Evolutionary conservation across 2,113 vertebrate genomes (phyloP).

Genomic region (Corvus moneduloides): DNA sequence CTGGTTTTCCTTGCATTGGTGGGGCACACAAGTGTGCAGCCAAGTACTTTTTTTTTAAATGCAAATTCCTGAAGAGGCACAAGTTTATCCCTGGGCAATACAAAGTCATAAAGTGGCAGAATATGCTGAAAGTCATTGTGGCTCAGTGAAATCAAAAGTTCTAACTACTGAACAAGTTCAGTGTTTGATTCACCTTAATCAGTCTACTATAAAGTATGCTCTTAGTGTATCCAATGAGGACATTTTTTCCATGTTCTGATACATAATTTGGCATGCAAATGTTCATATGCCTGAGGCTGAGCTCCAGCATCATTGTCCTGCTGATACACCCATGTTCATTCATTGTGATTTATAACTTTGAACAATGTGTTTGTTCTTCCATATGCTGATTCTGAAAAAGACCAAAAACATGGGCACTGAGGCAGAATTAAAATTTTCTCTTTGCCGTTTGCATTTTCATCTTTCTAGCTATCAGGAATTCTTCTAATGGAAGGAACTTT

Average conservation of each 20-base stretch:
- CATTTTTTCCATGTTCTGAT: background rate
- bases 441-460: background rate
- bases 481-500: background rate
- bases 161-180: background rate
- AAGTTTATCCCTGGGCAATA: background rate
- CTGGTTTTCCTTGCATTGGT: background rate
- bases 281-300: background rate
- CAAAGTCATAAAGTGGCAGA: background rate
- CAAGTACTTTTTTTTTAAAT: background rate
- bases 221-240: background rate
- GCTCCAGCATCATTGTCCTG: background rate
- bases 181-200: background rate
- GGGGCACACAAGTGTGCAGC: background rate
- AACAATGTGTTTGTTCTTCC: conserved; percentile 15
- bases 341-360: background rate
- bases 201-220: background rate
- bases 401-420: background rate
- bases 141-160: background rate
- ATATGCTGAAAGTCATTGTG: background rate
- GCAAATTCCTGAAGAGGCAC: background rate
- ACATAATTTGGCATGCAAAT: conserved; percentile 13
- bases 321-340: background rate
- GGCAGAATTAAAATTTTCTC: background rate
- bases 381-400: background rate
- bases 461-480: background rate